phyloP scores from a whole-genome alignment of 2,888 invertebrate species.

The Falcaria lacertinaria region DNA sequence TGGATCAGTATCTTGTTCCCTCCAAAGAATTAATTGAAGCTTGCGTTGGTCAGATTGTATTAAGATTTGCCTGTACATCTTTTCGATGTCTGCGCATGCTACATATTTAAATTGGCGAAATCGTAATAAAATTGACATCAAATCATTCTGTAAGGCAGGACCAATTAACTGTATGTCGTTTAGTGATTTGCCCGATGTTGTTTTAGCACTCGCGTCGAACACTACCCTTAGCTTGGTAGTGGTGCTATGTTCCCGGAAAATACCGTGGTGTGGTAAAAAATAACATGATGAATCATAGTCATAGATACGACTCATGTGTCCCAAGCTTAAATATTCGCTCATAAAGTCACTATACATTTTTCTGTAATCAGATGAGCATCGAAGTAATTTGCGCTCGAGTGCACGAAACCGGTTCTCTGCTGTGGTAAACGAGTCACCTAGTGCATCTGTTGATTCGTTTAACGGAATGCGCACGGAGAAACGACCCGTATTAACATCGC shows the following conservation, averaged over 20 bases:
- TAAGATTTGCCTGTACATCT: conserved; percentile 32
- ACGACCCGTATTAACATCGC: conserved; percentile 11
- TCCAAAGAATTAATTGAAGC: conserved; percentile 36
- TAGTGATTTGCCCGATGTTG: conserved; percentile 13
- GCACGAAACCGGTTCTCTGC: conserved; percentile 12
- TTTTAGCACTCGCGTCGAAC: conserved; percentile 12
- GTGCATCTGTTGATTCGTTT: conserved; percentile 7
- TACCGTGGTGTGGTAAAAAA: conserved; percentile 17
- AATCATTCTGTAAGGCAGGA: conserved; percentile 21
- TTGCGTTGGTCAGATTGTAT: conserved; percentile 22
- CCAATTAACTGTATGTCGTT: conserved; percentile 24
- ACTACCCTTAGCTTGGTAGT: conserved; percentile 16
- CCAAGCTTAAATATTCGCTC: conserved; percentile 6
- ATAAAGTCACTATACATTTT: conserved; percentile 8
- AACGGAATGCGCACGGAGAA: conserved; percentile 18
- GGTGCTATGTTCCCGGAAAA: conserved; percentile 7
- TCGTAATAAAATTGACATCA: conserved; percentile 27
- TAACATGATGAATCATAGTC: conserved; percentile 8
- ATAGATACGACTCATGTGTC: conserved; percentile 10
- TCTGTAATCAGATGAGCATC: conserved; percentile 6
- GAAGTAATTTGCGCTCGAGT: conserved; percentile 13
- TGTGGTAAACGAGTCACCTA: conserved; percentile 12
- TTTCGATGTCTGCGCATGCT: conserved; percentile 25
- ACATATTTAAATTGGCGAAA: conserved; percentile 21
- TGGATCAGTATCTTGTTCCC: conserved; percentile 17